These are phyloP conservation scores for Lepidocyrtinus sp. DNA, from an alignment of 2,888 invertebrate species.

Conservation along the genomic window DNA sequence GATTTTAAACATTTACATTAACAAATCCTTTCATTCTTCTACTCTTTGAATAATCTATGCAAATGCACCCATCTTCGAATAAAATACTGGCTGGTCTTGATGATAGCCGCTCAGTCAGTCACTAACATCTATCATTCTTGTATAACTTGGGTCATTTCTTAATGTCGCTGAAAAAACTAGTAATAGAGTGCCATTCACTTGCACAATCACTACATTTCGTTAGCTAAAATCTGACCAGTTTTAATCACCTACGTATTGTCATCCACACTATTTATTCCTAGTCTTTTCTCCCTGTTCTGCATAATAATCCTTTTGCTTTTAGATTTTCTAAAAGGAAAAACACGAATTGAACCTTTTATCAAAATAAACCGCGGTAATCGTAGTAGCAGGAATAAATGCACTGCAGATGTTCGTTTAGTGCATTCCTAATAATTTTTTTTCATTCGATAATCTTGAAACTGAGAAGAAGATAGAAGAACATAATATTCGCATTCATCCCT, in stretches of 20 bases:
- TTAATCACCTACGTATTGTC: slow-evolving; percentile 20
- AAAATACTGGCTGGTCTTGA: no score
- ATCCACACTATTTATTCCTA: neutral
- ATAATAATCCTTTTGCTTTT: neutral
- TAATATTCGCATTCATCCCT: slow-evolving; percentile 2
- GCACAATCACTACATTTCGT: neutral
- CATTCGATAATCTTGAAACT: neutral
- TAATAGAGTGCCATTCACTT: neutral
- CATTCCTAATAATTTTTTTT: neutral
- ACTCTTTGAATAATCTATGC: no score
- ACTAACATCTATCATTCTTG: no score
- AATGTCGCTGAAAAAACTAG: no score
- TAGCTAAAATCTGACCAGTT: slow-evolving; percentile 40
- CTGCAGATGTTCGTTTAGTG: neutral
- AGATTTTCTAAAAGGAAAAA: neutral
- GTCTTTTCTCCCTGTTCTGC: neutral
- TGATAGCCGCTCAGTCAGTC: no score
- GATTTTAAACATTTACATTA: neutral
- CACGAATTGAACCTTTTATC: neutral
- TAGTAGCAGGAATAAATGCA: neutral
- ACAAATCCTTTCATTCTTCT: neutral
- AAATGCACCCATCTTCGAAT: no score
- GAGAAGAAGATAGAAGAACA: neutral
- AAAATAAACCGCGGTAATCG: neutral
- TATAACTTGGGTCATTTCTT: no score